Evolutionary conservation across 2,888 invertebrate genomes (phyloP).

Genomic region (Spialia ferax): DNA sequence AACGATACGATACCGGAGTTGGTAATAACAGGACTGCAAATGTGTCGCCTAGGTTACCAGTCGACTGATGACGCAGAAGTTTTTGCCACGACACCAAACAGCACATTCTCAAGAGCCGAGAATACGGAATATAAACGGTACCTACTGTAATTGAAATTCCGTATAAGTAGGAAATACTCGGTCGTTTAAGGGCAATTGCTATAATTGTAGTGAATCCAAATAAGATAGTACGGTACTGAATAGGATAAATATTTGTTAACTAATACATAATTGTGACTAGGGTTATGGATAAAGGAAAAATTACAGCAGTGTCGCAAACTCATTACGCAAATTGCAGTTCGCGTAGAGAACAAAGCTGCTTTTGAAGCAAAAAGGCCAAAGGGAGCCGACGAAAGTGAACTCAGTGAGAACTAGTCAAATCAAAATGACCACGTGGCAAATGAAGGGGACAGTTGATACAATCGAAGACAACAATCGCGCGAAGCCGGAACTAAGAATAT

Average conservation of each 20-base stretch:
- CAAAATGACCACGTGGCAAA: conserved; percentile 35
- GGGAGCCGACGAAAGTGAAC: conserved; percentile 46
- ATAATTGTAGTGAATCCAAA: conserved; percentile 9
- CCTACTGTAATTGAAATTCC: conserved; percentile 9
- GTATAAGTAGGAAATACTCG: not conserved
- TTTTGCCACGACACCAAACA: conserved; percentile 16
- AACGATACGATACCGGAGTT: conserved; percentile 58
- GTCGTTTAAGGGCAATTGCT: not conserved
- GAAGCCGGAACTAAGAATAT: conserved; percentile 36
- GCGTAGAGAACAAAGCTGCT: conserved; percentile 2
- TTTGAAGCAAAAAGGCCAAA: conserved; percentile 17
- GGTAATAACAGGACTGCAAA: conserved; percentile 63
- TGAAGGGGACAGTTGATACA: conserved; percentile 18
- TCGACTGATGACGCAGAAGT: conserved; percentile 13
- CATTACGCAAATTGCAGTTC: conserved; percentile 14
- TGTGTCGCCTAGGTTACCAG: conserved; percentile 52
- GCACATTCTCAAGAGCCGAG: conserved; percentile 1
- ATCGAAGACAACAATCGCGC: conserved; percentile 20
- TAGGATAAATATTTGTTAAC: not conserved
- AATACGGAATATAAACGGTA: conserved; percentile 16
- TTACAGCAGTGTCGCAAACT: conserved; percentile 5
- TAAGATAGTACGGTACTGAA: not conserved
- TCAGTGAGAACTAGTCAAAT: conserved; percentile 33
- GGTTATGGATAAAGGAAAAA: not conserved
- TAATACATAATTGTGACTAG: not conserved